These are phyloP conservation scores for Altica lythri DNA, from an alignment of 2,888 invertebrate species.

Conservation along the genomic window DNA sequence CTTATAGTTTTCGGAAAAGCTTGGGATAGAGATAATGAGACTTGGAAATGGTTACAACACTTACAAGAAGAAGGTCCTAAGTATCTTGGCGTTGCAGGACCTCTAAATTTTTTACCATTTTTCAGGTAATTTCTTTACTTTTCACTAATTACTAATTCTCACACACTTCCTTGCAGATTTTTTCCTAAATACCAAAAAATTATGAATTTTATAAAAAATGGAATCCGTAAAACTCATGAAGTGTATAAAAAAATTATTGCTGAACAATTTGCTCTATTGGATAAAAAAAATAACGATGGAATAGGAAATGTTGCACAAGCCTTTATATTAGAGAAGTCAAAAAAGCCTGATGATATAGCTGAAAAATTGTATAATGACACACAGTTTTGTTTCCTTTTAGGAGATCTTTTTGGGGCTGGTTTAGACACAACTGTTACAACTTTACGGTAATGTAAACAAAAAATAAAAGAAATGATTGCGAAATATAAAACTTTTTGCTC, in stretches of 20 bases:
- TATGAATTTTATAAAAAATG: constrained; percentile 69
- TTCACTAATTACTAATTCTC: constrained; percentile 2
- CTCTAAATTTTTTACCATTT: constrained; percentile 81
- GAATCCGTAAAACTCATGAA: constrained; percentile 73
- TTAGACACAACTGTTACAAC: constrained; percentile 83
- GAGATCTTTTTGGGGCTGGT: constrained; percentile 85
- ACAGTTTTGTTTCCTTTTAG: constrained; percentile 75
- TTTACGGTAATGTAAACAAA: constrained; percentile 59
- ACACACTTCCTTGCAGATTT: constrained; percentile 57
- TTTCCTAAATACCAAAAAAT: constrained; percentile 67
- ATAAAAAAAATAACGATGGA: constrained; percentile 27
- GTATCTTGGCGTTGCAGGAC: constrained; percentile 80
- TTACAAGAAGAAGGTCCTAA: constrained; percentile 84
- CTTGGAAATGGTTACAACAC: constrained; percentile 77
- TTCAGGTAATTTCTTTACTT: constrained; percentile 34
- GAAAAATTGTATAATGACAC: constrained; percentile 65
- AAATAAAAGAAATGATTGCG: no score
- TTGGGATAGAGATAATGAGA: constrained; percentile 70
- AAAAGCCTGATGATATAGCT: constrained; percentile 52
- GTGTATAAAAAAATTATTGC: constrained; percentile 72
- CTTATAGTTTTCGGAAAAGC: constrained; percentile 77
- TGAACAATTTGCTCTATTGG: constrained; percentile 50
- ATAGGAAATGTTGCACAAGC: constrained; percentile 64
- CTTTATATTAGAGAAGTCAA: constrained; percentile 66
- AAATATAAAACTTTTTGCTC: no score